A percentile compares a stretch with the other conserved stretches of the same genome.
Conservation (phyloP, 2,888 invertebrate species). For the Myopa testacea region DNA sequence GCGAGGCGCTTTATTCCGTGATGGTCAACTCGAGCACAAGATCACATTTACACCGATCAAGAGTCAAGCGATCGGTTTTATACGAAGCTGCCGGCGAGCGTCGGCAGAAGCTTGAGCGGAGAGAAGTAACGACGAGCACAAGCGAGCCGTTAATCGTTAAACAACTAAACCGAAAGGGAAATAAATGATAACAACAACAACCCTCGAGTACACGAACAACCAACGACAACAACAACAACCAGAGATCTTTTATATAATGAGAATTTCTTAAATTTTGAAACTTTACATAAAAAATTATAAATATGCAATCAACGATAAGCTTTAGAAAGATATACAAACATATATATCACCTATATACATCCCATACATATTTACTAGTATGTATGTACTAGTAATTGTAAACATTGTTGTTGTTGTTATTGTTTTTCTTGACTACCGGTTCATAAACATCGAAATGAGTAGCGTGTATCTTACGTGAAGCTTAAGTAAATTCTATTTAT, state of each 20-base stretch:
- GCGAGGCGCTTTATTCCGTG: too few relatives aligned
- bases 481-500: not conserved
- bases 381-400: too few relatives aligned
- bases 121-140: not conserved
- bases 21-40: conserved; percentile 19
- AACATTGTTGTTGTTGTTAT: too few relatives aligned
- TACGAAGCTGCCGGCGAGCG: conserved; percentile 1
- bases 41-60: conserved; percentile 24
- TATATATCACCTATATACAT: not conserved
- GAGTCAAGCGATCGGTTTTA: conserved; percentile 26
- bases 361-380: too few relatives aligned
- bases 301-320: conserved; percentile 4
- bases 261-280: too few relatives aligned
- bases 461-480: not conserved
- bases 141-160: conserved; percentile 6
- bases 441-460: not conserved
- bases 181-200: conserved; percentile 7
- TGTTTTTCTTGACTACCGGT: not conserved
- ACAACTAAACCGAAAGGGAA: not conserved
- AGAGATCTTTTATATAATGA: not conserved
- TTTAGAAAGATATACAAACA: not conserved
- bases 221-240: conserved; percentile 6
- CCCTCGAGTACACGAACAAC: not conserved
- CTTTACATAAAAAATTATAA: not conserved
- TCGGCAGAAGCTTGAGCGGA: not conserved